A percentile compares a stretch with the other conserved stretches of the same genome.
These are phyloP conservation scores for Melinopterus prodromus DNA, from an alignment of 2,888 invertebrate species.

Conservation along the genomic window DNA sequence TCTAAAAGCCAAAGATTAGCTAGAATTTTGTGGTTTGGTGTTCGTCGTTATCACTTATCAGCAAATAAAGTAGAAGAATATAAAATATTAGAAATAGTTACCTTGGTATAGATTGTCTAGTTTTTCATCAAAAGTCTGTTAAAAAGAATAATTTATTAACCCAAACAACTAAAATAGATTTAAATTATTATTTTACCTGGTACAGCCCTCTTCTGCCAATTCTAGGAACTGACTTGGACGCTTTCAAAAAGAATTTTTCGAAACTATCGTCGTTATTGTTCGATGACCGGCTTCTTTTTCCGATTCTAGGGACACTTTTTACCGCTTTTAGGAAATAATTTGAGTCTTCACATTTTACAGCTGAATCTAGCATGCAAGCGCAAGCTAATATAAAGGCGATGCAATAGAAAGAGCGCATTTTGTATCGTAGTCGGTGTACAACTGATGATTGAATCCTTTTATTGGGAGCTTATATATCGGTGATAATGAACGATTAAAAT, in stretches of 20 bases:
- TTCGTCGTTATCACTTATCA: neutral
- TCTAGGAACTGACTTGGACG: conserved; percentile 62
- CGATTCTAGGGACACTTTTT: conserved; percentile 57
- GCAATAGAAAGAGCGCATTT: conserved; percentile 28
- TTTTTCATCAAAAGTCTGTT: conserved; percentile 25
- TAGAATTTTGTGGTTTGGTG: no score
- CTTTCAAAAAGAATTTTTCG: conserved; percentile 62
- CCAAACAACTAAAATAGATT: neutral
- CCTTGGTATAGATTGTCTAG: conserved; percentile 21
- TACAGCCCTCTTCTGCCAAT: conserved; percentile 57
- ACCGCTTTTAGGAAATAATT: conserved; percentile 55
- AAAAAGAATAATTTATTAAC: conserved; percentile 18
- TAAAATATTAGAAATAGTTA: conserved; percentile 7
- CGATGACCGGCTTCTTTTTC: conserved; percentile 45
- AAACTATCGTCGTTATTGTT: conserved; percentile 52
- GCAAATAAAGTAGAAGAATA: neutral
- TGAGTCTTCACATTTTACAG: conserved; percentile 33
- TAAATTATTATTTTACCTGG: conserved; percentile 21
- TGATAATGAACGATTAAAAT: neutral
- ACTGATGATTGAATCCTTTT: neutral
- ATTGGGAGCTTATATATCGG: neutral
- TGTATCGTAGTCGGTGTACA: neutral
- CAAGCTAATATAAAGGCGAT: conserved; percentile 22
- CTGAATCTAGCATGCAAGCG: conserved; percentile 24
- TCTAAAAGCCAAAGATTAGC: neutral